Evolutionary conservation across 2,888 invertebrate genomes (phyloP).

Genomic region (Nasonovia ribisnigri): DNA sequence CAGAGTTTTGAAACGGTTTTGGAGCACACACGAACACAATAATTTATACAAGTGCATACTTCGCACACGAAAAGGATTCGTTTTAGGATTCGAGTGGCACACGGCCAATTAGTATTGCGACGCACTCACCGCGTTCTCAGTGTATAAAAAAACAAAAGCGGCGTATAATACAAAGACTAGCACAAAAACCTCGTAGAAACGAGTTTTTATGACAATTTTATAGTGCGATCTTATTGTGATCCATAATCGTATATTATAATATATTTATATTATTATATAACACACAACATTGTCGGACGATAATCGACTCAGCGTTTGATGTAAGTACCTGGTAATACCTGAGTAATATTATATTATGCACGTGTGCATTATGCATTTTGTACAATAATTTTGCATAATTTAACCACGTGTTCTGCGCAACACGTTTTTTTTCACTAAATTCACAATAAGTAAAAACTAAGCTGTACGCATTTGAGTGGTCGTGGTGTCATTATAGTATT

Average conservation of each 20-base stretch:
- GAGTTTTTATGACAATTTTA: neutral
- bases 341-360: neutral
- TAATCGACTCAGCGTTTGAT: neutral
- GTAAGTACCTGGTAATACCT: neutral
- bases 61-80: slow-evolving; percentile 12
- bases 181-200: neutral
- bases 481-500: neutral
- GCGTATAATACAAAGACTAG: neutral
- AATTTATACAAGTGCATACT: neutral
- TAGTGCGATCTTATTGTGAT: neutral
- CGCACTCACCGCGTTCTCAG: neutral
- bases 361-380: neutral
- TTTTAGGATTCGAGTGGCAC: slow-evolving; percentile 19
- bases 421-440: neutral
- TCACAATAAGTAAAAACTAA: neutral
- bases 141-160: neutral
- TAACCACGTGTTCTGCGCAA: neutral
- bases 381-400: neutral
- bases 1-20: neutral
- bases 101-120: slow-evolving; percentile 21
- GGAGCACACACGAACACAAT: neutral
- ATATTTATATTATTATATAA: neutral
- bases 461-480: neutral
- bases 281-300: neutral
- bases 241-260: neutral